Evolutionary conservation across 2,797 vertebrate genomes (phyloP).

Genomic region (Urocyon cinereoargenteus): DNA sequence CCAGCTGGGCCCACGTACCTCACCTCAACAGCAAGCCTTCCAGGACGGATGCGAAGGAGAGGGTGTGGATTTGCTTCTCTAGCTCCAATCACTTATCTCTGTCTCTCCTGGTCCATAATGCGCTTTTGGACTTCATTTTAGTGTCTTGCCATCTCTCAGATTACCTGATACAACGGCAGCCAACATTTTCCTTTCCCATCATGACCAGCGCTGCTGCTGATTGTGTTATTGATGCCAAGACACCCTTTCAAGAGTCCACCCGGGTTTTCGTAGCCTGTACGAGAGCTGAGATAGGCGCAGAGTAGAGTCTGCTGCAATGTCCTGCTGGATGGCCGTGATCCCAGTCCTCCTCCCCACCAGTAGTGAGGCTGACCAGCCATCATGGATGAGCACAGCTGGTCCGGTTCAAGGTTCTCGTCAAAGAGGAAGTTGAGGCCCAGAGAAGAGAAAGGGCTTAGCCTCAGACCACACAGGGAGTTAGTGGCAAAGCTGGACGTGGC

Average conservation of each 20-base stretch:
- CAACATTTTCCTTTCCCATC: neutral
- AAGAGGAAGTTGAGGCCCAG: neutral
- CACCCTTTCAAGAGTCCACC: neutral
- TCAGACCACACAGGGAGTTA: neutral
- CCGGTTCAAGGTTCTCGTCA: neutral
- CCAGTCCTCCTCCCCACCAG: neutral
- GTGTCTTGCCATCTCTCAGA: neutral
- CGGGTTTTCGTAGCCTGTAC: neutral
- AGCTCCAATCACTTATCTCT: neutral
- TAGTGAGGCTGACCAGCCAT: neutral
- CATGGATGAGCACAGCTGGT: neutral
- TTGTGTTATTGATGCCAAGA: no score
- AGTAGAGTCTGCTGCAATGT: neutral
- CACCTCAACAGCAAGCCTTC: neutral
- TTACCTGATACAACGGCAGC: neutral
- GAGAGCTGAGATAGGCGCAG: neutral
- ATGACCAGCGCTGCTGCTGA: neutral
- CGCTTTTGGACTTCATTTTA: neutral
- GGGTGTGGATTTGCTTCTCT: neutral
- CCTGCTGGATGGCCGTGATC: neutral
- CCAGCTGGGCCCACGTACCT: neutral
- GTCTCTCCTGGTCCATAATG: neutral
- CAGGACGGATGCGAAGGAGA: neutral
- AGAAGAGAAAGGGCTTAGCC: neutral
- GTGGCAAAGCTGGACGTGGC: neutral